Evolutionary conservation across 2,888 invertebrate species (phyloP), one percentile per base, ranked within the genome.

Genomic region (Teinopalpus imperialis): DNA sequence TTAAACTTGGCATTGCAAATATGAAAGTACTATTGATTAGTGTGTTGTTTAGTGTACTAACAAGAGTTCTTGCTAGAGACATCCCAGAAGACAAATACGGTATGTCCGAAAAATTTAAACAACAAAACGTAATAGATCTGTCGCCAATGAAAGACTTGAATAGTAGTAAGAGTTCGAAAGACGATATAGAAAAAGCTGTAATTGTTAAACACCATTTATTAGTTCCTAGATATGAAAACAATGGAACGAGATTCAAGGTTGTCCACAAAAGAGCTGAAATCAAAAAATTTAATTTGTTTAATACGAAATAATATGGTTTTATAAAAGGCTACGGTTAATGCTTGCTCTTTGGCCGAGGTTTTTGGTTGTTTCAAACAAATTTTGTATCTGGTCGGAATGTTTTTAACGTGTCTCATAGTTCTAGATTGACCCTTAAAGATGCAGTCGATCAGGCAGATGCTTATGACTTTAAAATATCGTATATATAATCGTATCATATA

Each of bases 211-310:
- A 46, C 12, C 45, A 48, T 6, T 49, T 59, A 1, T 30, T 57
- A 24, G 10, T 43, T n/a, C 57, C 60, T 2, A 23, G 2, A n/a
- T 62, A 49, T 27, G 68, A 69, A 40, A 57, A 57, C 29, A 23
- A 48, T 10, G 61, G 61, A 10, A 61, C 59, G 16, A 55, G 69
- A 34, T 69, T 58, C 30, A 49, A 51, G 24, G 42, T 63, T 0
- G 30, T 63, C 2, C 39, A 50, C 0, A 43, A 57, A 10, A 35
- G 48, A 9, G 13, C 23, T 2, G 23, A 49, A 29, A 32, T n/a
- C 26, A 45, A 51, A 18, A 48, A 27, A 10, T 35, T 42, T 7
- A 24, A 49, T 26, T 20, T 40, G 18, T 31, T 37, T 10, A 4
- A 37, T 30, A 27, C 3, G 21, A 37, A 37, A 31, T 31, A 9